phyloP scores from a whole-genome alignment of 2,888 invertebrate species.

The Ophion slaviceki region DNA sequence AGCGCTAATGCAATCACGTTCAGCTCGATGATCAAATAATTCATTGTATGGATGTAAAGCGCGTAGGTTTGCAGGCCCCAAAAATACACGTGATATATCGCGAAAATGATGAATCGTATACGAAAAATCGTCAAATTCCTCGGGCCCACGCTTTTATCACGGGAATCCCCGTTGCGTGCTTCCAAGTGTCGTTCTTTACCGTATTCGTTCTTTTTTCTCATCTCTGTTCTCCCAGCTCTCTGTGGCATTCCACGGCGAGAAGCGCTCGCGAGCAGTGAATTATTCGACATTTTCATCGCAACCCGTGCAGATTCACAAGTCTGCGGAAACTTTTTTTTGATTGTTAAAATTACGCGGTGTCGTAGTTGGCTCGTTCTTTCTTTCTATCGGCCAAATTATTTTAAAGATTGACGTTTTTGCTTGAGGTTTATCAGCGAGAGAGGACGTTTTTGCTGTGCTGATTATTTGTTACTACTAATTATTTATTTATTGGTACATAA shows the following conservation, averaged over 20 bases:
- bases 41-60: not conserved
- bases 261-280: not conserved
- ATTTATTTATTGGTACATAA: no score
- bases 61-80: constrained; percentile 5
- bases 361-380: not conserved
- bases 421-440: no score
- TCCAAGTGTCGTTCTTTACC: constrained; percentile 1
- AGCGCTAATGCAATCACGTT: not conserved
- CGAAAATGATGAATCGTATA: constrained; percentile 25
- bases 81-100: constrained; percentile 6
- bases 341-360: not conserved
- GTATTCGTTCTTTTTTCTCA: not conserved
- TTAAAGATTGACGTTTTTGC: no score
- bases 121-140: constrained; percentile 22
- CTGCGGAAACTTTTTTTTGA: not conserved
- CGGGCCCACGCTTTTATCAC: constrained; percentile 36
- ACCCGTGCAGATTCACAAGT: not conserved
- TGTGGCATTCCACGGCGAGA: not conserved
- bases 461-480: no score
- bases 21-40: constrained; percentile 22
- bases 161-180: constrained; percentile 46
- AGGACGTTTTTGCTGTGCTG: no score
- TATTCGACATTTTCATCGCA: not conserved
- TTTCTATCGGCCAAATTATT: no score
- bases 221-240: not conserved